Evolutionary conservation across 2,113 vertebrate genomes (phyloP), one percentile per base, ranked within the genome.

Genomic region (Coptodon rendalli): DNA sequence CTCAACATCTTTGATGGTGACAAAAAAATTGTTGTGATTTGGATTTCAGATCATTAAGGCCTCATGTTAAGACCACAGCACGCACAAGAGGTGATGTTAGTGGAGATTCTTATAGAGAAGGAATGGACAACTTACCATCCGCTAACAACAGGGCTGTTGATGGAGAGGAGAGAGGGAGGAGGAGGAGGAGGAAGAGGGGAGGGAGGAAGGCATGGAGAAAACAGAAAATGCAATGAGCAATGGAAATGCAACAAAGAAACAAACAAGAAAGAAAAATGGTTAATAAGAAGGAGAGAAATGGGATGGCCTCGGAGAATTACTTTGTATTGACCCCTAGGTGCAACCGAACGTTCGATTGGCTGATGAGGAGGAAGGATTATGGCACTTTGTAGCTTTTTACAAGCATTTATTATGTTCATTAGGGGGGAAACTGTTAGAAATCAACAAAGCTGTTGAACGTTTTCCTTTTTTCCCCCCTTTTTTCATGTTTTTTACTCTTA

Each of bases 91-190:
- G 22, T 7, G 54, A 71, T 6, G 63, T 91, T 89, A 93, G 85
- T 73, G 80, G 38, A 48, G 89, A 88, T 53, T 89, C 85, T 80
- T 7, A 24, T 4, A 9, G 24, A 56, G 31, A 71, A 88, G 7
- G 78, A 34, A 45, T 29, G 89, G 79, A 80, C 4, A 38, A 91
- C 96, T 96, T 91, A 96, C 96, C 91, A 6, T 84, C 88, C 14
- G 94, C 92, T 89, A 96, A 90, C 89, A 96, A 93, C 85, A 86
- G 80, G 90, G 96, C 96, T 96, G 94, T 87, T 86, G 86, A 61
- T 38, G 19, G 84, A 84, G 50, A 86, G 57, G 76, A 45, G 66
- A 84, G 48, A 78, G 11, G 22, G 81, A 52, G 2, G 83, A 82
- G 27, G 78, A 82, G 27, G 78, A 80, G 27, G 56, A 73, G 7